These are phyloP conservation scores for Tetrax tetrax DNA, from an alignment of 2,113 vertebrate species.

Conservation along the genomic window DNA sequence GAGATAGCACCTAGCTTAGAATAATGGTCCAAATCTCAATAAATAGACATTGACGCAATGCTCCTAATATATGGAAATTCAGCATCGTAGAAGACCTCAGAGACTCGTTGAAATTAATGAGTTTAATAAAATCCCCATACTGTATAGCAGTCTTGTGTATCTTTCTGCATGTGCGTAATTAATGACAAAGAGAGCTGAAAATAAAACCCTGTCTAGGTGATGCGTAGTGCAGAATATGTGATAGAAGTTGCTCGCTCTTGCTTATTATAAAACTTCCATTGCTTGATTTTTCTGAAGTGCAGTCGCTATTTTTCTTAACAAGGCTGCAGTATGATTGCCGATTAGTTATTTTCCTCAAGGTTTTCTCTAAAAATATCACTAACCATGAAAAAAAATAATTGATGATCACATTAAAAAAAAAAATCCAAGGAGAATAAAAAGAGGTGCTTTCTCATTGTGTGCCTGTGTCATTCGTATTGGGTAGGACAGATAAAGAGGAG, in stretches of 20 bases:
- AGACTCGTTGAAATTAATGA: background rate
- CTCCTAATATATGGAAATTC: background rate
- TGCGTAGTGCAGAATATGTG: background rate
- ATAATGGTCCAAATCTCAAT: background rate
- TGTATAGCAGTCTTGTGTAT: background rate
- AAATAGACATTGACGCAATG: background rate
- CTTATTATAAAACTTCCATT: conserved; percentile 23
- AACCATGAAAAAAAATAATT: background rate
- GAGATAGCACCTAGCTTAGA: background rate
- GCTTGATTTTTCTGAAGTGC: background rate
- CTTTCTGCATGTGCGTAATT: background rate
- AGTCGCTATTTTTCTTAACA: background rate
- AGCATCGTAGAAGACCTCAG: background rate
- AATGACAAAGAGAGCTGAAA: background rate
- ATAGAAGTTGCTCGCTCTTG: background rate
- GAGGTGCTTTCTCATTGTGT: background rate
- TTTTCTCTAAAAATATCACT: background rate
- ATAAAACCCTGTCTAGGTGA: background rate
- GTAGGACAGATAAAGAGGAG: background rate
- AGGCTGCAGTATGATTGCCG: background rate
- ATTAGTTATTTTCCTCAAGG: background rate
- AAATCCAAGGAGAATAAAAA: background rate
- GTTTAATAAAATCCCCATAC: background rate
- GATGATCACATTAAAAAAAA: background rate
- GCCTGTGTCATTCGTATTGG: background rate